Base-by-base conservation (phyloP, 2,113 vertebrate genomes). In the Drymodes brunneopygia region DNA sequence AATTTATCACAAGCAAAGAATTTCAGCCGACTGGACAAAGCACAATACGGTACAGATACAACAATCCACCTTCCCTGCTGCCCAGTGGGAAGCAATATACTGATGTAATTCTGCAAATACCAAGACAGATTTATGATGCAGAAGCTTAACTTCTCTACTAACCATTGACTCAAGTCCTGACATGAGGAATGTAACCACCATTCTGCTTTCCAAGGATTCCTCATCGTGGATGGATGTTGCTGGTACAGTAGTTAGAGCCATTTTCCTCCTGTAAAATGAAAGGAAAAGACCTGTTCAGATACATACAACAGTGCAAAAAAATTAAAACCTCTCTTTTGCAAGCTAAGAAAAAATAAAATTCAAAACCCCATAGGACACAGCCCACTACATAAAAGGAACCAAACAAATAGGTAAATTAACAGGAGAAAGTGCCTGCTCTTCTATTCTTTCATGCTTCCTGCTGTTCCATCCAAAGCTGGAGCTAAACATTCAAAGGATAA, bases 121-220 rank as follows among this genome's bases (percentile, higher is more conserved):
- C 25, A 71, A 61, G 22, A 44, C 8, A 45, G 13, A 78, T 40
- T 24, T 72, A 40, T 6, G 15, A 82, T 1, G 2, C 17, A 87
- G 60, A n/a, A 62, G 50, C 23, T 86, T 31, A 48, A 67, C 9
- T 38, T 44, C 19, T 61, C 44, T 89, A 96, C 97, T 97, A 89
- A 98, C 98, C 98, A 98, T 98, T 35, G 98, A 98, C 72, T 98
- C 98, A 3, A 98, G 97, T 10, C 98, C 98, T 54, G 98, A 98
- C 98, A 98, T 98, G 61, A 98, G 98, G 82, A 98, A 97, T 0
- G 96, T 98, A 58, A 98, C 97, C 86, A 97, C 98, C 96, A 98
- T 96, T 86, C 96, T 97, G 92, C 96, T 98, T 92, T 98, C 98
- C 4, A 96, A 96, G 8, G 96, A 94, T n/a, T 98, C 97, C 44